Evolutionary conservation across 2,797 vertebrate genomes (phyloP), one percentile per base, ranked within the genome.

Genomic region (Periparus ater): DNA sequence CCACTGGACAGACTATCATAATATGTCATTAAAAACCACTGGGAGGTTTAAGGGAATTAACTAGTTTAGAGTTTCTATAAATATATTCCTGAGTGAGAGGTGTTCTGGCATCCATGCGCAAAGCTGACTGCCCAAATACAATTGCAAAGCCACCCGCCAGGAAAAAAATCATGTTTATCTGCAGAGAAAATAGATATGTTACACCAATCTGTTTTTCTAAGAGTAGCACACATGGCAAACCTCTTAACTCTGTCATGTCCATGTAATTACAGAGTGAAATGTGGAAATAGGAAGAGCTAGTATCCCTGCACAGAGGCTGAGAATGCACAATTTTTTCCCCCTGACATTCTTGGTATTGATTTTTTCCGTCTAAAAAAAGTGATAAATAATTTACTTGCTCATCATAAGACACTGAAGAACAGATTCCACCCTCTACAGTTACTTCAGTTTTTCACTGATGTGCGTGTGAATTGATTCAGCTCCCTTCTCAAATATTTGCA

Each of bases 11-110:
- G 40, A 63, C 54, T 70, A 94, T 62, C 36, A 93, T 82, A 89
- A 61, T 85, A 54, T 78, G 65, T 91, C 75, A 85, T 88, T 93
- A 93, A 93, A 97, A 97, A 73, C 22, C 44, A 51, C 73, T 38
- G 70, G 54, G 42, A 54, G 82, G 23, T 95, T 97, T 96, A 94
- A 85, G 85, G 19, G 53, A 95, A 95, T 91, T 95, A 96, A 97
- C 93, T 91, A 91, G 80, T 94, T 97, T 96, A 93, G 48, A 83
- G 40, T 80, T 95, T 95, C 88, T 95, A 92, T 94, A 97, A 97
- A 96, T 95, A 86, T 4, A 36, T 85, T 91, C 50, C 79, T 96
- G 95, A 85, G 53, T 93, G 87, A 53, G 84, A 96, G 77, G 78
- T 95, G 74, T 95, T 95, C 84, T 93, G 27, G 70, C 66, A 97